Conservation (phyloP, 2,113 vertebrate genomes). For the Myiagra hebetior region DNA sequence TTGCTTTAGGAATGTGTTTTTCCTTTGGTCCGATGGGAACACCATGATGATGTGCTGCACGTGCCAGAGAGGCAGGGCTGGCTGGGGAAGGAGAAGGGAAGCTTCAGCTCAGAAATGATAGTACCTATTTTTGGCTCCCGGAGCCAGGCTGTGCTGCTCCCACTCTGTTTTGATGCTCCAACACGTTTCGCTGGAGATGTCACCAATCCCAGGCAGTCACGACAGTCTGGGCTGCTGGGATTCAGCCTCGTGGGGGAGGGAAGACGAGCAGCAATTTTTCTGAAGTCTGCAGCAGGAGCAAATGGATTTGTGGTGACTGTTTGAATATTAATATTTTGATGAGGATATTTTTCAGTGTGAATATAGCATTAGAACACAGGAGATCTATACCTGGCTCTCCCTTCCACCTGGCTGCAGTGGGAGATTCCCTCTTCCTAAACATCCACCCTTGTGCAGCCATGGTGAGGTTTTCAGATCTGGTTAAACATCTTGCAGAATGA, state of each 20-base stretch:
- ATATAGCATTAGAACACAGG: neutral
- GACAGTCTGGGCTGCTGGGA: neutral
- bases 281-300: neutral
- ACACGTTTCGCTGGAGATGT: constrained; percentile 13
- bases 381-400: neutral
- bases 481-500: neutral
- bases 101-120: constrained; percentile 47
- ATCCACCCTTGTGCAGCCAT: neutral
- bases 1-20: constrained; percentile 26
- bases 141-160: constrained; percentile 29
- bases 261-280: neutral
- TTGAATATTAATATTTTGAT: neutral
- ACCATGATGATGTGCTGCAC: neutral
- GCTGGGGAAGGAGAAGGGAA: constrained; percentile 25
- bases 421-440: neutral
- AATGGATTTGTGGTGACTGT: neutral
- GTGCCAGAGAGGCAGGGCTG: constrained; percentile 44
- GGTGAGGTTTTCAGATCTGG: neutral
- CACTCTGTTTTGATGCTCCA: constrained; percentile 30
- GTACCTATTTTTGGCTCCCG: constrained; percentile 54
- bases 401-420: neutral
- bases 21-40: constrained; percentile 1
- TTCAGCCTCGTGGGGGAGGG: neutral
- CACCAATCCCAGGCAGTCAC: neutral
- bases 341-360: neutral